Conservation (phyloP, 2,797 vertebrate genomes). For the Philypnodon macrostomus region DNA sequence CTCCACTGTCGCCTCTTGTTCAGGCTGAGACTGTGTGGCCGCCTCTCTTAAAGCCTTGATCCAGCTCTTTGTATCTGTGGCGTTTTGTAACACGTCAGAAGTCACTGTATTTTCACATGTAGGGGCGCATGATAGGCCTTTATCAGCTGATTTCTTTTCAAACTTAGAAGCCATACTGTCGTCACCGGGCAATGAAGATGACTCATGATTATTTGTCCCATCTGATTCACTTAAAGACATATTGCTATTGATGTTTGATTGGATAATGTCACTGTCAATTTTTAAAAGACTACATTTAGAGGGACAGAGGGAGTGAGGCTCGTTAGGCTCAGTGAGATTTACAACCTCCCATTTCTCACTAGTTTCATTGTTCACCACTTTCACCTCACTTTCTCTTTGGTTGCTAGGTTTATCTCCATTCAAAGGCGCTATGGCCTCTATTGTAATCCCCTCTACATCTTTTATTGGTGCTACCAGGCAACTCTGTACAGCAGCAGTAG, state of each 20-base stretch:
- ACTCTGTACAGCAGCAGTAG: slow-evolving; percentile 36
- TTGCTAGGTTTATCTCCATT: slow-evolving; percentile 40
- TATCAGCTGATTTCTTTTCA: slow-evolving; percentile 21
- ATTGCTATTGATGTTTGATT: slow-evolving; percentile 8
- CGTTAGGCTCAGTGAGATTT: slow-evolving; percentile 33
- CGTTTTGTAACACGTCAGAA: slow-evolving; percentile 21
- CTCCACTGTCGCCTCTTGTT: slow-evolving; percentile 47
- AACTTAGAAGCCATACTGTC: neutral
- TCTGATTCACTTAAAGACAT: slow-evolving; percentile 15
- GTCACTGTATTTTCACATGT: slow-evolving; percentile 20
- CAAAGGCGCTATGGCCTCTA: slow-evolving; percentile 42
- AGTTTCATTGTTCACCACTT: slow-evolving; percentile 35
- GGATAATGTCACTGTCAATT: neutral
- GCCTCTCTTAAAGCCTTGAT: slow-evolving; percentile 69
- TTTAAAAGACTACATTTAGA: slow-evolving; percentile 20
- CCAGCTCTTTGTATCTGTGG: slow-evolving; percentile 58
- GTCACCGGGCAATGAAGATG: slow-evolving; percentile 17
- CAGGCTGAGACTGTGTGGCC: slow-evolving; percentile 48
- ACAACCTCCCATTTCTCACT: slow-evolving; percentile 23
- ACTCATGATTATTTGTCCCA: slow-evolving; percentile 16
- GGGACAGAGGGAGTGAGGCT: slow-evolving; percentile 18
- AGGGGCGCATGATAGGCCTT: slow-evolving; percentile 7
- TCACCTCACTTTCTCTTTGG: slow-evolving; percentile 31
- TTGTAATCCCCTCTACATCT: slow-evolving; percentile 43
- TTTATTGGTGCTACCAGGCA: slow-evolving; percentile 45